Base-by-base conservation (phyloP, 1,140 invertebrate species). In the Zelostemma sp. region DNA sequence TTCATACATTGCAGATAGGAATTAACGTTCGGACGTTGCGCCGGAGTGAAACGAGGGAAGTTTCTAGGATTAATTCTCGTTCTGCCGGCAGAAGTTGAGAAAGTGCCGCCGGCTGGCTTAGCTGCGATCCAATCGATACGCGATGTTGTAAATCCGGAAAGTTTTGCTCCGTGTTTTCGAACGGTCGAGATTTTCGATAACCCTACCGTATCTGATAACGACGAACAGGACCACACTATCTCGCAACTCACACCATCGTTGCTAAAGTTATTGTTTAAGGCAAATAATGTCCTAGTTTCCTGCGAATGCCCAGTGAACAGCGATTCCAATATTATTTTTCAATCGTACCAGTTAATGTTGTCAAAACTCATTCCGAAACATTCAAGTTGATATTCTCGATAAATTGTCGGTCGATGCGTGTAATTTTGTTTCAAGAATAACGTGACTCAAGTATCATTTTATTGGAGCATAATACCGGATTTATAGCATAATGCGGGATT, bases 41-140 rank as follows among this genome's bases (percentile, higher is more conserved):
- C 67, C 54, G 66, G 57, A 73, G 72, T 71, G 69, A 71, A 77
- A 74, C 70, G 73, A 68, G 66, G 12, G 46, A 77, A 77, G 70
- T 74, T 76, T 73, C 46, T 49, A 54, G 68, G 69, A 74, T 74
- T 74, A 74, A 76, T 76, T 66, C 70, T 76, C 68, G 66, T 73
- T 73, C 68, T 76, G 68, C 69, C 58, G 68, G 63, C 62, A 38
- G 57, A 72, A 74, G 69, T 76, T 66, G 63, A 71, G 51, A 66
- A 64, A 70, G 68, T 68, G 68, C 70, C 67, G 64, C 60, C 53
- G 72, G 65, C 72, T 73, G 67, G 56, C 64, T 73, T 67, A 70
- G 59, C 63, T 53, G 62, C 63, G 57, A 67, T 67, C 67, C 60
- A 73, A 69, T 73, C 71, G 57, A 69, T 67, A 69, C 67, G 66